Evolutionary conservation across 92 coral and sea anemone genomes (phyloP).

Genomic region (Bergia sp.): DNA sequence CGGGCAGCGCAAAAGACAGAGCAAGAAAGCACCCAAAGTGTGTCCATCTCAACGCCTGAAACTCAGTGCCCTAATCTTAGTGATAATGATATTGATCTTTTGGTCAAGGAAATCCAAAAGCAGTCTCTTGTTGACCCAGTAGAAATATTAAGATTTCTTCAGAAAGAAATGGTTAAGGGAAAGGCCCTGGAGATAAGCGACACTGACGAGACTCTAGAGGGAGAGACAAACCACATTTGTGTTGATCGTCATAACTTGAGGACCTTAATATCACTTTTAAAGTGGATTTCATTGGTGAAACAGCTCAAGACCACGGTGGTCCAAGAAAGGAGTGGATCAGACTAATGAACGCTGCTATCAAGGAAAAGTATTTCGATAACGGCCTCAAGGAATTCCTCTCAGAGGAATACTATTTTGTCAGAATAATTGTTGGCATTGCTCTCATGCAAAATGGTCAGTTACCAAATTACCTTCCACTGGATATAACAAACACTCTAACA

Average conservation of each 20-base stretch:
- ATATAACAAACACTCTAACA: conserved; percentile 16
- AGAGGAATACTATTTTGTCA: background rate
- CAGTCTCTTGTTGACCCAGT: conserved; percentile 50
- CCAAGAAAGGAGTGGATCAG: background rate
- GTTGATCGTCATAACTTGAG: conserved; percentile 4
- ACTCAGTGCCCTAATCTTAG: conserved; percentile 13
- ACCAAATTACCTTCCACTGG: background rate
- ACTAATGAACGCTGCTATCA: conserved; percentile 4
- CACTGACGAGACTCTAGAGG: conserved; percentile 22
- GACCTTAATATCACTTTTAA: background rate
- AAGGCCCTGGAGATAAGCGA: background rate
- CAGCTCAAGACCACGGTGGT: background rate
- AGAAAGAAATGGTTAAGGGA: conserved; percentile 39
- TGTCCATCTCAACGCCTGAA: conserved; percentile 7
- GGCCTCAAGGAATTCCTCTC: background rate
- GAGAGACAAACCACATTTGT: conserved; percentile 39
- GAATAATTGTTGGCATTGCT: background rate
- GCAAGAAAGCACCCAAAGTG: background rate
- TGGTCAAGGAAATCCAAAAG: conserved; percentile 38
- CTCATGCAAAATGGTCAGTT: conserved; percentile 1
- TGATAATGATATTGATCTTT: conserved; percentile 21
- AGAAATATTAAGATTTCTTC: conserved; percentile 50
- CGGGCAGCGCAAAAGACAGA: background rate
- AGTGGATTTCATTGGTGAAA: background rate
- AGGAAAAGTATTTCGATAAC: background rate